Conservation (phyloP, 2,888 invertebrate species). For the Dynastes grantii region DNA sequence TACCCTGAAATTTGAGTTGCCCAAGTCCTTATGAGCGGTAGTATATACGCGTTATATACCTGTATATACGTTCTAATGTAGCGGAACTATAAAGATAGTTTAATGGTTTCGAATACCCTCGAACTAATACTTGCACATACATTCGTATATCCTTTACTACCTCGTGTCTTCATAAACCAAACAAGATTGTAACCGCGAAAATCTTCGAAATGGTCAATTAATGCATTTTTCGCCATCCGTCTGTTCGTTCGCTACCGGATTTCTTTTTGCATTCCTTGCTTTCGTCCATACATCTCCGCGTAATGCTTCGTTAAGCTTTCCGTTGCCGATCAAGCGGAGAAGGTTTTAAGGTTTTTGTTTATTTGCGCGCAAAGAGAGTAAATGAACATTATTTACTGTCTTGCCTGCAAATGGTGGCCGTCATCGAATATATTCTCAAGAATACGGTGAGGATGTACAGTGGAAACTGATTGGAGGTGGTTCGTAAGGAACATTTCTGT, state of each 20-base stretch:
- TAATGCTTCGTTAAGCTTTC: neutral
- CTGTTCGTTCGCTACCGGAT: constrained; percentile 20
- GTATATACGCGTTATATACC: no score
- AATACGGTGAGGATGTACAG: no score
- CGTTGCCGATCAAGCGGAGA: constrained; percentile 1
- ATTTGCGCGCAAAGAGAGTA: constrained; percentile 7
- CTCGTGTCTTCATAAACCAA: neutral
- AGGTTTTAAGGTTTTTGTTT: constrained; percentile 1
- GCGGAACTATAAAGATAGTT: constrained; percentile 11
- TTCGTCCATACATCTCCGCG: neutral
- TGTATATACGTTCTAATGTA: neutral
- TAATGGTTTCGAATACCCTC: constrained; percentile 20
- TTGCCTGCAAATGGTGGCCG: constrained; percentile 6
- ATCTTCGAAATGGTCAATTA: constrained; percentile 23
- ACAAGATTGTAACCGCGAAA: constrained; percentile 23
- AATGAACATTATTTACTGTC: constrained; percentile 33
- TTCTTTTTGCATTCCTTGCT: constrained; percentile 28
- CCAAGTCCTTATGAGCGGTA: no score
- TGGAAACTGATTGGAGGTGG: no score
- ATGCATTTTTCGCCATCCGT: constrained; percentile 12
- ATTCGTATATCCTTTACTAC: neutral
- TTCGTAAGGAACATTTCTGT: no score
- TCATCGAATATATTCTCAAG: neutral
- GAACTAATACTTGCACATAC: neutral
- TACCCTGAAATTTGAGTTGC: no score